phyloP scores from a whole-genome alignment of 2,888 invertebrate species.

The Tholera decimalis region DNA sequence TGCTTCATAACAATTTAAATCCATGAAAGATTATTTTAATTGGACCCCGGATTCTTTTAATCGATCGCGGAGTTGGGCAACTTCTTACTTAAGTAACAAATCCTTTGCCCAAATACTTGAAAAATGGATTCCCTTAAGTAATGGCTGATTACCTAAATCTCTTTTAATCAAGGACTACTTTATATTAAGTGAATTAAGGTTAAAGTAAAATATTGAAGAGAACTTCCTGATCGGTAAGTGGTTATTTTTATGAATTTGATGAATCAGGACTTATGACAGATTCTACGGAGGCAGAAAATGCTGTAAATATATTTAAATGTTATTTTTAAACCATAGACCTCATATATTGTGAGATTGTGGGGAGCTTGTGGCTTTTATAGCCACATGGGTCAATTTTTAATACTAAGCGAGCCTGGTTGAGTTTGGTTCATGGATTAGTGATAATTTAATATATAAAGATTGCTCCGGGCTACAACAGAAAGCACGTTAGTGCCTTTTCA shows the following conservation, averaged over 20 bases:
- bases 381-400: too few species aligned
- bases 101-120: slow-evolving; percentile 8
- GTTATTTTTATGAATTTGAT: background rate
- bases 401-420: too few species aligned
- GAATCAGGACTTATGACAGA: too few species aligned
- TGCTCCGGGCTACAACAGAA: too few species aligned
- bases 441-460: too few species aligned
- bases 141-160: slow-evolving; percentile 16
- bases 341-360: too few species aligned
- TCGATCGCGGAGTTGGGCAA: slow-evolving; percentile 5
- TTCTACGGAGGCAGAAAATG: too few species aligned
- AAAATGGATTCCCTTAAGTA: slow-evolving; percentile 33
- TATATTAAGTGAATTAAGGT: slow-evolving; percentile 13
- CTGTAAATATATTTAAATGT: too few species aligned
- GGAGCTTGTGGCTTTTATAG: too few species aligned
- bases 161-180: slow-evolving; percentile 14
- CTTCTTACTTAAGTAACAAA: slow-evolving; percentile 9
- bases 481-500: too few species aligned
- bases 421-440: too few species aligned
- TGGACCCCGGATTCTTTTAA: background rate
- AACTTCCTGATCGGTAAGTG: background rate
- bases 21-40: background rate
- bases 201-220: background rate
- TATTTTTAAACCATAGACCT: too few species aligned
- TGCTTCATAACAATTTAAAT: background rate